These are phyloP conservation scores for Perithous albicinctus DNA, from an alignment of 2,888 invertebrate species.

Conservation along the genomic window DNA sequence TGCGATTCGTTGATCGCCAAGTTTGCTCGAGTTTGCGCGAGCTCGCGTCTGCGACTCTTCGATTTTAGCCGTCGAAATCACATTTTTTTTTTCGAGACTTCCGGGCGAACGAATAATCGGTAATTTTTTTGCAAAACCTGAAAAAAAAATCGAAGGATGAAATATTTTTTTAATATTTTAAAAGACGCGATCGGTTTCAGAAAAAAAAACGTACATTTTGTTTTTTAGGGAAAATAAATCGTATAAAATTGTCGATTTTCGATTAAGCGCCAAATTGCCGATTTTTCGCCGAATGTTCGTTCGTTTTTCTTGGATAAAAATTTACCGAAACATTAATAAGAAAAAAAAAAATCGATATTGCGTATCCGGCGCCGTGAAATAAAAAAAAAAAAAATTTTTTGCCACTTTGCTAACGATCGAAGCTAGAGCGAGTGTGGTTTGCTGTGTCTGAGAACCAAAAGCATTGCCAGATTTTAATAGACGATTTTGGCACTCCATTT, in stretches of 20 bases:
- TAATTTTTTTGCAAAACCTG: background rate
- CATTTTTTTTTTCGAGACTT: background rate
- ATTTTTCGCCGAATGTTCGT: background rate
- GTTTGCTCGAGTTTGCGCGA: background rate
- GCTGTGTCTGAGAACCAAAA: slow-evolving; percentile 74
- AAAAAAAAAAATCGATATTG: slow-evolving; percentile 11
- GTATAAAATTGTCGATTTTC: background rate
- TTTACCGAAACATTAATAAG: background rate
- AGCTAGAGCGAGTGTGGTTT: slow-evolving; percentile 78
- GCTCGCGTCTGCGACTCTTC: background rate
- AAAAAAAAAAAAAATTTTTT: slow-evolving; percentile 9
- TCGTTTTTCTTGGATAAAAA: background rate
- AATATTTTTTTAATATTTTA: too few relatives aligned
- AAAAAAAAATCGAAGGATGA: too few relatives aligned
- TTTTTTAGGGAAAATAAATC: background rate
- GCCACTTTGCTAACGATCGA: slow-evolving; percentile 26
- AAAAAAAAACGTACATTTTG: background rate
- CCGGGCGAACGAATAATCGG: background rate
- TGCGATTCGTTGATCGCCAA: slow-evolving; percentile 18
- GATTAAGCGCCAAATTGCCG: background rate
- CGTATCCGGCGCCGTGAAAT: slow-evolving; percentile 4
- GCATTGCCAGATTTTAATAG: slow-evolving; percentile 6
- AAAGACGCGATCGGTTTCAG: too few relatives aligned
- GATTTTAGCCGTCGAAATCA: background rate
- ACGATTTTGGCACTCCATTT: too few relatives aligned